Base-by-base conservation (phyloP, 2,113 vertebrate species). In the Cavia aperea region DNA sequence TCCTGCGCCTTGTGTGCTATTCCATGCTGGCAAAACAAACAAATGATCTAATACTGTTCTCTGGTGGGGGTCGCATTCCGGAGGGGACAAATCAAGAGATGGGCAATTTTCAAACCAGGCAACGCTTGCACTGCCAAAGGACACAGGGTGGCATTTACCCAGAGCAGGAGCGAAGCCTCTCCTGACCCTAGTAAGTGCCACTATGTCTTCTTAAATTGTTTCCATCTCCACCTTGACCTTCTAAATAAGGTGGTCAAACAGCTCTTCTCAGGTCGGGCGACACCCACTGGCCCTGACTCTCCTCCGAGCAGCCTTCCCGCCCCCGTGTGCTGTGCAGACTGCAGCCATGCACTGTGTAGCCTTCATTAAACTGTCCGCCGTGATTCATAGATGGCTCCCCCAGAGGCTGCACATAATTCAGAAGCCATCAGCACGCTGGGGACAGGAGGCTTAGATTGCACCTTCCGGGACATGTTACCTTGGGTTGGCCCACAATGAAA, bases 371-470 rank as follows among this genome's bases (percentile, higher is more conserved):
- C 85, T 88, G 65, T 89, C 84, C 39, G 12, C 19, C 0, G 63
- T 93, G 88, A 95, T 88, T 93, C 96, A 88, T 7, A 81, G 94
- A n/a, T 15, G 31, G 39, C 66, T 82, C 12, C 68, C 75, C 60
- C 10, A 36, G 66, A 91, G 60, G 54, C 72, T 15, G 29, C 66
- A 7, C 66, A 43, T 43, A 62, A 93, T 33, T 91, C 93, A 89
- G 90, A 65, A 62, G 18, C 65, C 86, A 85, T 54, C 23, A 24
- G 54, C 81, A 62, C 33, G 0, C 58, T 21, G 14, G 51, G 66
- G 79, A 89, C 66, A 83, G 54, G 73, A 0, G 1, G 77, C 81
- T 82, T 36, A 87, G 46, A 87, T 72, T 65, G 43, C 72, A 90
- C 78, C 89, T 85, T 89, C 81, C 4, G 49, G 58, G 78, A 70